Conservation (phyloP, 64 coral and sea anemone genomes). For the Montipora cactus region DNA sequence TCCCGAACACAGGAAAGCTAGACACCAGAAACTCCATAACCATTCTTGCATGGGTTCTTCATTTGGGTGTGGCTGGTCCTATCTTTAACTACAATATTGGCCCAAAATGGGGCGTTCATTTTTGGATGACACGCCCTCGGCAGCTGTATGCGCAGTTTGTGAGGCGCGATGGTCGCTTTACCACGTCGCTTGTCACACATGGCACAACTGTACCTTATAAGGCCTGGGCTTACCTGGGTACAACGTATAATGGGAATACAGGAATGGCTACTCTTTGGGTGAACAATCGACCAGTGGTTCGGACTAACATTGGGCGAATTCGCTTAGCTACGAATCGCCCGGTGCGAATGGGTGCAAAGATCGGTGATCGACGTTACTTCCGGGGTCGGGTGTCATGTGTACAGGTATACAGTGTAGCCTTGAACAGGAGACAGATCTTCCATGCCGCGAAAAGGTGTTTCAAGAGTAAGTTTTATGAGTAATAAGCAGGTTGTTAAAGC, state of each 20-base stretch:
- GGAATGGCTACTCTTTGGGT: constrained; percentile 64
- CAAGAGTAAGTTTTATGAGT: constrained; percentile 9
- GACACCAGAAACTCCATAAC: constrained; percentile 68
- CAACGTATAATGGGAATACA: constrained; percentile 54
- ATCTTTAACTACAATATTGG: constrained; percentile 70
- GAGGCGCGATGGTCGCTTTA: constrained; percentile 46
- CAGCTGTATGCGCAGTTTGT: constrained; percentile 67
- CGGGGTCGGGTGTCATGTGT: constrained; percentile 64
- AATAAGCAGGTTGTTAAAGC: neutral
- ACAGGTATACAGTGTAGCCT: constrained; percentile 65
- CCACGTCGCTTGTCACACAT: constrained; percentile 52
- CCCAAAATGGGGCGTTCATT: constrained; percentile 56
- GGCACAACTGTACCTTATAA: constrained; percentile 17
- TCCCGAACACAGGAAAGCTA: constrained; percentile 46
- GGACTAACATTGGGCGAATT: constrained; percentile 64
- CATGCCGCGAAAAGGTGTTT: constrained; percentile 63
- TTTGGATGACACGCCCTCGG: constrained; percentile 60
- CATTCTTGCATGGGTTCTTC: constrained; percentile 60
- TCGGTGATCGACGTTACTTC: constrained; percentile 64
- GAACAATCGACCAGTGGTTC: constrained; percentile 61
- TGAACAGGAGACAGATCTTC: constrained; percentile 46
- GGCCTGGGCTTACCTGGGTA: constrained; percentile 65
- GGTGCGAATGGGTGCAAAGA: constrained; percentile 67
- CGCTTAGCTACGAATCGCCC: constrained; percentile 44
- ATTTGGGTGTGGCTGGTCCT: constrained; percentile 35